phyloP scores from a whole-genome alignment of 2,888 invertebrate species.

The Mimachlamys varia region DNA sequence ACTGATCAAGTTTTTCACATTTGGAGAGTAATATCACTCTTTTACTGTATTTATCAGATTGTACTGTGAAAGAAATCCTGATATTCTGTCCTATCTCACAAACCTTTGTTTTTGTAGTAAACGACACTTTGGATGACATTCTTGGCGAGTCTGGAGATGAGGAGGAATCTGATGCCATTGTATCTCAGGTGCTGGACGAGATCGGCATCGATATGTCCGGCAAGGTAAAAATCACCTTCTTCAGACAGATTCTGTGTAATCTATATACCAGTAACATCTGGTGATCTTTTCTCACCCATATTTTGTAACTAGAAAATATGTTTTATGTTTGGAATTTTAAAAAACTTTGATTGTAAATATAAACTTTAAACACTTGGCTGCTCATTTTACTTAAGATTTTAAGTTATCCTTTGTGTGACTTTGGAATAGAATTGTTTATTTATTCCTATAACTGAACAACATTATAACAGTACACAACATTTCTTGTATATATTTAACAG shows the following conservation, averaged over 20 bases:
- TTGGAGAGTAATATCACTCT: not conserved
- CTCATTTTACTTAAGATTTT: too few relatives aligned
- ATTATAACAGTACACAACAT: too few relatives aligned
- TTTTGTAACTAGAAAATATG: too few relatives aligned
- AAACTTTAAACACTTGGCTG: too few relatives aligned
- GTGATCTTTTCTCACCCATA: too few relatives aligned
- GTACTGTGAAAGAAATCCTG: not conserved
- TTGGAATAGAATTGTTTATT: not conserved
- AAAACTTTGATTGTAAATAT: too few relatives aligned
- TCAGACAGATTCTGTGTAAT: not conserved
- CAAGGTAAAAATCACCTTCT: slow-evolving; percentile 84
- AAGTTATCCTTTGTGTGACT: too few relatives aligned
- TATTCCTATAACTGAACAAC: too few relatives aligned
- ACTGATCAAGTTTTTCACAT: not conserved
- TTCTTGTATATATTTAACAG: slow-evolving; percentile 65
- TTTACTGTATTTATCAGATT: too few relatives aligned
- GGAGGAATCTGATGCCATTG: slow-evolving; percentile 92
- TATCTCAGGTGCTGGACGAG: slow-evolving; percentile 95
- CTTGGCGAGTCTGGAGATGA: slow-evolving; percentile 95
- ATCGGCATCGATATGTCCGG: slow-evolving; percentile 97
- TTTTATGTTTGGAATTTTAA: too few relatives aligned
- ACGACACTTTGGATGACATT: slow-evolving; percentile 95
- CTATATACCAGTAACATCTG: too few relatives aligned
- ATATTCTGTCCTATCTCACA: not conserved
- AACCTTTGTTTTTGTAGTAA: slow-evolving; percentile 85